Evolutionary conservation across 2,888 invertebrate genomes (phyloP), one percentile per base, ranked within the genome.

Genomic region (Drosophila bunnanda): DNA sequence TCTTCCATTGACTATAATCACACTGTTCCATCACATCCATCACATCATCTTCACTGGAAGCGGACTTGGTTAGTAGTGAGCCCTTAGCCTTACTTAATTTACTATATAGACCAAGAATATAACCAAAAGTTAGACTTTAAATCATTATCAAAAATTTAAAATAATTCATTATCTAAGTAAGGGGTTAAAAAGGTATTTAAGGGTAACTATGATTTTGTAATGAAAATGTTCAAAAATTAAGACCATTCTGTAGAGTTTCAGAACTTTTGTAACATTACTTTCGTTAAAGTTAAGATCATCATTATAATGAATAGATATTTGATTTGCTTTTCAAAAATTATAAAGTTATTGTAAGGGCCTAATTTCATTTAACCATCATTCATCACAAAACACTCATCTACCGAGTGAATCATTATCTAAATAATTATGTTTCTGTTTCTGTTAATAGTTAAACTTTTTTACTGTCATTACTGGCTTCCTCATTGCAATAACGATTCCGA

Each of bases 21-120:
- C 79, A 72, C 69, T 87, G 65, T 58, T 78, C 67, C 68, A 70
- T 69, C 71, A 80, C 71, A 44, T 75, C 69, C 69, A 78, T 57
- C 71, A 84, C 61, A 67, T 56, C 88, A 82, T 65, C 75, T 48
- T 69, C 79, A 65, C 75, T 71, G 88, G 88, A 84, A 61, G 67
- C 50, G 39, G 59, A 67, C 28, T 64, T 64, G 85, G 79, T 87
- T 87, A 87, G 87, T 82, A 84, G 46, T 52, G 46, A 58, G 57
- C 39, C 43, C 36, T 34, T 61, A 60, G 38, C 17, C 22, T n/a
- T 61, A 64, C 12, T 13, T 34, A 28, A 17, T 20, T 59, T 17
- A 22, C 41, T 22, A 13, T n/a, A 3, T 32, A 59, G n/a, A 13
- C 7, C 30, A 9, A 34, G 20, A 13, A 8, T 28, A 38, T 36